phyloP scores from a whole-genome alignment of 2,113 vertebrate genomes.

The Boulengeromyrus knoepffleri region DNA sequence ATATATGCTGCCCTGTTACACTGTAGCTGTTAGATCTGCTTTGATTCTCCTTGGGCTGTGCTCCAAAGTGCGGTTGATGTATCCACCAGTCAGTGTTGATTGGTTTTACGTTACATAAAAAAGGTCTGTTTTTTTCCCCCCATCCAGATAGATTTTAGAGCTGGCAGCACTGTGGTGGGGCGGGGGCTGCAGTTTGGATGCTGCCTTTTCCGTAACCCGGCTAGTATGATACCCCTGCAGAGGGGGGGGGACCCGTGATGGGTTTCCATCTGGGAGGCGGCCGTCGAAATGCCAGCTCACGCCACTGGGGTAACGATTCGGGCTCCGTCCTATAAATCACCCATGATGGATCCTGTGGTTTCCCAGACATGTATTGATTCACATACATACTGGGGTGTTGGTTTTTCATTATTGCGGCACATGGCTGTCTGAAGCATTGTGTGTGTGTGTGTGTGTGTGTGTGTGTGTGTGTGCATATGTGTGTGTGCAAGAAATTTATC shows the following conservation, averaged over 20 bases:
- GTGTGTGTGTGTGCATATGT: too few relatives aligned
- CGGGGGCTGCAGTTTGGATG: background rate
- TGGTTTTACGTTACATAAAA: background rate
- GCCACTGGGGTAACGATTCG: background rate
- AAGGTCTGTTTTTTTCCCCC: background rate
- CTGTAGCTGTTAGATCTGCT: background rate
- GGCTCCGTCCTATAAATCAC: background rate
- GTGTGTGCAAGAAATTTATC: background rate
- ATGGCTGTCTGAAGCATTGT: background rate
- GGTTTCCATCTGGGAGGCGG: background rate
- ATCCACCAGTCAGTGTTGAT: background rate
- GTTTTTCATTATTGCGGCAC: background rate
- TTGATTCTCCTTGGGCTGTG: background rate
- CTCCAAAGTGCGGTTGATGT: background rate
- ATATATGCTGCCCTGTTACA: background rate
- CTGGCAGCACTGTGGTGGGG: background rate
- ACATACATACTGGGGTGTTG: background rate
- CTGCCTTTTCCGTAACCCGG: background rate
- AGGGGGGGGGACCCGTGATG: background rate
- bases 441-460: background rate
- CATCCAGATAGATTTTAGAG: background rate
- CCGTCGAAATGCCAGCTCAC: background rate
- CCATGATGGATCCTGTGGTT: background rate
- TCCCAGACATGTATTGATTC: background rate
- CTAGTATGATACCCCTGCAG: background rate